Percentiles rank a stretch among this genome's conserved stretches.
phyloP scores from a whole-genome alignment of 2,888 invertebrate genomes.

The Apodemia duryi region DNA sequence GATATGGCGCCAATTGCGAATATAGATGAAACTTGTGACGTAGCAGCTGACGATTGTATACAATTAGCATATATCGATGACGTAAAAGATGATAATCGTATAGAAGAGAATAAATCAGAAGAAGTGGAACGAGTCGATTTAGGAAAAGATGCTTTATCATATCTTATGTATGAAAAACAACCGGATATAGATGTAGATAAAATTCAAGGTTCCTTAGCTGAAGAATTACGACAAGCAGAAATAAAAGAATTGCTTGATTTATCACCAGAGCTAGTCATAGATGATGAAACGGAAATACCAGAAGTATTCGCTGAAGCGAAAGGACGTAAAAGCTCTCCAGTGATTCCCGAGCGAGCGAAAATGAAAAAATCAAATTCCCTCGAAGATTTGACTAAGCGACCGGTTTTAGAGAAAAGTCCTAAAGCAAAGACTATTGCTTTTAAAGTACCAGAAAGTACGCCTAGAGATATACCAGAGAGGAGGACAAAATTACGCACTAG shows the following conservation, averaged over 20 bases:
- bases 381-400: constrained; percentile 54
- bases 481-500: constrained; percentile 52
- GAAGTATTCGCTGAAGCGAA: constrained; percentile 53
- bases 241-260: constrained; percentile 58
- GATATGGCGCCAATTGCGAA: constrained; percentile 67
- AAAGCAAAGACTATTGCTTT: constrained; percentile 63
- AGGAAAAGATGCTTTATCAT: constrained; percentile 66
- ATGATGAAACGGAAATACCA: constrained; percentile 52
- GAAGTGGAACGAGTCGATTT: constrained; percentile 53
- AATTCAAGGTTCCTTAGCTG: constrained; percentile 49
- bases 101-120: constrained; percentile 30
- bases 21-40: constrained; percentile 62
- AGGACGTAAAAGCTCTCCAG: constrained; percentile 49
- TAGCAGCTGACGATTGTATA: constrained; percentile 44
- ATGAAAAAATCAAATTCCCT: constrained; percentile 62
- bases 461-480: constrained; percentile 65
- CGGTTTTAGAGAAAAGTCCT: constrained; percentile 40
- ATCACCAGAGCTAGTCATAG: constrained; percentile 65
- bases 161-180: constrained; percentile 56
- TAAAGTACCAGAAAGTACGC: constrained; percentile 62
- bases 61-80: constrained; percentile 56
- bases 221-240: constrained; percentile 62
- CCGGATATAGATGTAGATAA: constrained; percentile 36
- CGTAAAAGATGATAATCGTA: constrained; percentile 40
- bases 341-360: constrained; percentile 63